These are phyloP conservation scores for Bicyclus anynana DNA, from an alignment of 1,140 invertebrate genomes.

Conservation along the genomic window DNA sequence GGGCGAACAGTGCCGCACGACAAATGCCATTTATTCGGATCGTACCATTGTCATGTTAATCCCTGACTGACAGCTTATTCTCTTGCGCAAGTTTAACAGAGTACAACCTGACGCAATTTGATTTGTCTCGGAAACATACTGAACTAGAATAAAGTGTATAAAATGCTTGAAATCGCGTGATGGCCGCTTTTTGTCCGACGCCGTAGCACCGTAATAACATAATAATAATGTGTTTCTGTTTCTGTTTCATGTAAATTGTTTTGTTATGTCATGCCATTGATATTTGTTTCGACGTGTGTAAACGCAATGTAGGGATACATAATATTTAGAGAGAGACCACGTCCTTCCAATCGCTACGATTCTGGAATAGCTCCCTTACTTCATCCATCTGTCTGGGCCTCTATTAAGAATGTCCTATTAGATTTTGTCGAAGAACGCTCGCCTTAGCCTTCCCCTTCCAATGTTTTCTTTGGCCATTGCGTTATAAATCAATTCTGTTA, in stretches of 20 bases:
- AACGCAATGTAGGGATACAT: no score
- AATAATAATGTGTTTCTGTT: neutral
- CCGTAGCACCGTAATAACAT: neutral
- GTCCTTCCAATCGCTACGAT: no score
- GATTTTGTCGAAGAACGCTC: no score
- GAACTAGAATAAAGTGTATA: conserved; percentile 3
- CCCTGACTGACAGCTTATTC: conserved; percentile 52
- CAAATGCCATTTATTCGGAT: conserved; percentile 21
- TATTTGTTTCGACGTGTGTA: no score
- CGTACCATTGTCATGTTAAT: conserved; percentile 62
- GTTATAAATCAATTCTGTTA: no score
- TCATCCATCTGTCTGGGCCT: no score
- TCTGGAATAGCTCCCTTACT: no score
- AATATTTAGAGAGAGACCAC: no score
- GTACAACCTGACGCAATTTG: conserved; percentile 20
- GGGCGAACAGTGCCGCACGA: conserved; percentile 19
- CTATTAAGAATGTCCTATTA: no score
- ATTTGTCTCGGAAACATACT: conserved; percentile 20
- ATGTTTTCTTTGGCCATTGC: no score
- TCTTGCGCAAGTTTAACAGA: conserved; percentile 35
- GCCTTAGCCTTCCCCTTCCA: no score
- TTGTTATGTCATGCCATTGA: neutral
- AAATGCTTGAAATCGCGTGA: conserved; percentile 7
- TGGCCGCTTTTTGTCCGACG: neutral
- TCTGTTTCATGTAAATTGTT: neutral